Base-by-base conservation (phyloP, 2,797 vertebrate species). In the Gymnothorax javanicus region DNA sequence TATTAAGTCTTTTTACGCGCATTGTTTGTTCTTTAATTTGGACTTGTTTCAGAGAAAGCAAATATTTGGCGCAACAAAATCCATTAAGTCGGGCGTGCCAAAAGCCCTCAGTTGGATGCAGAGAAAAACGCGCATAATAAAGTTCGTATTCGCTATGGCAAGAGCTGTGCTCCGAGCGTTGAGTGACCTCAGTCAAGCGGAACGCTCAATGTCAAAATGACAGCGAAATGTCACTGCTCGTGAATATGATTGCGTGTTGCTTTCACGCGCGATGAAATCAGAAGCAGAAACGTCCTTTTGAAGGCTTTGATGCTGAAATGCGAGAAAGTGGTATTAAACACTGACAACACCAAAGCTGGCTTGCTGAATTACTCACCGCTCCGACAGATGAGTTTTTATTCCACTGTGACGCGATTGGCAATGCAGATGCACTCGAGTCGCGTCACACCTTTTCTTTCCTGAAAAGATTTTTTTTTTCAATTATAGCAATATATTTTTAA, bases 401-500 rank as follows among this genome's bases (percentile, higher is more conserved):
- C 17, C 58, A 56, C 25, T n/a, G 33, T 23, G 7, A 20, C 20
- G 12, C 27, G 8, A 67, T 33, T 9, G 52, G n/a, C 23, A 56
- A n/a, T 7, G 62, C 69, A 73, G 7, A 83, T 56, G 27, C 56
- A 13, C 43, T 23, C 4, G 23, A 67, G 57, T 43, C n/a, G 12
- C 85, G 57, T 7, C 82, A n/a, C 57, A 54, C 23, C 85, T 83
- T 3, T 82, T 54, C 56, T 82, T 82, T 73, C 87, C 73, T 85
- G 88, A 23, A 43, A 43, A 2, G 33, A 43, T 43, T 23, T n/a
- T 67, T 7, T n/a, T 3, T 62, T 67, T 23, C 89, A 91, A 9
- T 88, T 58, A 82, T 60, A 84, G 85, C 86, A 88, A 86, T 91
- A 33, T 87, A 87, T 87, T 54, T 43, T 90, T 90, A 83, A 82